A percentile compares a stretch with the other conserved stretches of the same genome.
Evolutionary conservation across 2,113 vertebrate species (phyloP).

Genomic region (Halcyon malimbica): DNA sequence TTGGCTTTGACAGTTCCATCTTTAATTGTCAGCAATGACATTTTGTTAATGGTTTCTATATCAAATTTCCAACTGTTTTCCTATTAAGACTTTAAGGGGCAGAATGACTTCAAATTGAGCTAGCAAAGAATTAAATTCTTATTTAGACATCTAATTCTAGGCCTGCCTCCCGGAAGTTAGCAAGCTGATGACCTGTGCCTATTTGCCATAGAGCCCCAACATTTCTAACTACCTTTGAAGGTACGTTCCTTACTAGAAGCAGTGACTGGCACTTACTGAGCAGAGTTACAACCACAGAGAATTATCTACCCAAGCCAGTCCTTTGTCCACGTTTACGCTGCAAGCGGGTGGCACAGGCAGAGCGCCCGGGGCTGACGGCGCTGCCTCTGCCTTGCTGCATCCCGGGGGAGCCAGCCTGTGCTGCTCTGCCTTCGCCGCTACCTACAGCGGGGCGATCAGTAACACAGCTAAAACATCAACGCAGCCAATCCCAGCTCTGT

Average conservation of each 20-base stretch:
- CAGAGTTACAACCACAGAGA: background rate
- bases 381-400: too few relatives aligned
- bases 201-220: rapidly evolving
- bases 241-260: background rate
- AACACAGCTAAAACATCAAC: background rate
- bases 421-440: background rate
- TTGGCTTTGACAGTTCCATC: background rate
- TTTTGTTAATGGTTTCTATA: background rate
- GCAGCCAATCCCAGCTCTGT: background rate
- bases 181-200: background rate
- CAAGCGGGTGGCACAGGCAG: rapidly evolving
- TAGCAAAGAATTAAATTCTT: background rate
- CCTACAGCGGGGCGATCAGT: background rate
- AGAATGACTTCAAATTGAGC: background rate
- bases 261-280: background rate
- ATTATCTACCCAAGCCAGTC: background rate
- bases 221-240: background rate
- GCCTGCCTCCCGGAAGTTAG: background rate
- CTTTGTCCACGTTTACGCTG: background rate
- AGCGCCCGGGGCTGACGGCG: rapidly evolving
- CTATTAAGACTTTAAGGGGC: background rate
- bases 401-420: background rate
- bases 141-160: background rate
- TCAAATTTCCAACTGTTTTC: background rate
- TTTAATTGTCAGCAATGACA: background rate